Evolutionary conservation across 2,888 invertebrate species (phyloP).

Genomic region (Acronicta alni): DNA sequence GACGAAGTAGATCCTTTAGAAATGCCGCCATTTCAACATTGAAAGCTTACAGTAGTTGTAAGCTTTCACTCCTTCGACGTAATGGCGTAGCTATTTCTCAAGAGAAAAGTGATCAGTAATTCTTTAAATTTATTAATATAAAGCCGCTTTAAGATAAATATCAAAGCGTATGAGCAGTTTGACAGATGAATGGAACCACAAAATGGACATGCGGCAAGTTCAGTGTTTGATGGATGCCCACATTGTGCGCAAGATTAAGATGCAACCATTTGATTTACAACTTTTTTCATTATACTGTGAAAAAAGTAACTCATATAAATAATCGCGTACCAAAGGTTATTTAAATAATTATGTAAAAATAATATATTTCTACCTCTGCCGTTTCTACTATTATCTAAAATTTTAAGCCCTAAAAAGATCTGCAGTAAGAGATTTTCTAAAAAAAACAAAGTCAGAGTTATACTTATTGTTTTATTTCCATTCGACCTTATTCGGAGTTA

Average conservation of each 20-base stretch:
- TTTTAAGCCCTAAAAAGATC: no score
- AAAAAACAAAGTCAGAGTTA: no score
- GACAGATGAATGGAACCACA: constrained; percentile 38
- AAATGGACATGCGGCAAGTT: background rate
- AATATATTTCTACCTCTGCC: no score
- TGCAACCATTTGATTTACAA: constrained; percentile 12
- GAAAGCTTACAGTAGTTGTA: no score
- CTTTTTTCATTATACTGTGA: constrained; percentile 1
- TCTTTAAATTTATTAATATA: constrained; percentile 21
- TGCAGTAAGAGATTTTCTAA: no score
- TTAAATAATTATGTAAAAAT: no score
- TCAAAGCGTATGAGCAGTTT: constrained; percentile 29
- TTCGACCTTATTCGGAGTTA: no score
- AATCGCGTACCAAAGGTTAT: no score
- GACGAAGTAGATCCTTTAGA: constrained; percentile 8
- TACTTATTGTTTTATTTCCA: no score
- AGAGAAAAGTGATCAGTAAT: constrained; percentile 9
- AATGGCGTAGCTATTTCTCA: constrained; percentile 11
- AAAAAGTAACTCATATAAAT: no score
- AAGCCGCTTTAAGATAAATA: constrained; percentile 28
- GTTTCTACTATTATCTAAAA: no score
- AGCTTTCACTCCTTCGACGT: constrained; percentile 1
- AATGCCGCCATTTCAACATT: background rate
- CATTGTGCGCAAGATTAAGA: constrained; percentile 31
- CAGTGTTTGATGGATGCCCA: constrained; percentile 32